Evolutionary conservation across 2,113 vertebrate genomes (phyloP).

Genomic region (Nycticorax nycticorax): DNA sequence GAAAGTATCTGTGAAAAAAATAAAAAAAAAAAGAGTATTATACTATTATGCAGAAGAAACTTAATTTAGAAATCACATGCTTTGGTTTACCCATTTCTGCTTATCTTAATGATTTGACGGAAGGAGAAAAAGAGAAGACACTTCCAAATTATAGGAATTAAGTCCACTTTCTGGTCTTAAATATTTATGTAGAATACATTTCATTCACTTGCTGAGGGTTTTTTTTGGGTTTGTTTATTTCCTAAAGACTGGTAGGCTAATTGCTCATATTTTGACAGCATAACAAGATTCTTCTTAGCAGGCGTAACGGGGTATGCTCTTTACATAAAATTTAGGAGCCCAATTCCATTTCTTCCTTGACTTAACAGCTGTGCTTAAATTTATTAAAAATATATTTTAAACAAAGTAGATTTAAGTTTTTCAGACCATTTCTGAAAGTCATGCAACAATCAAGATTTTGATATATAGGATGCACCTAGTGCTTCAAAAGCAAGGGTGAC

Average conservation of each 20-base stretch:
- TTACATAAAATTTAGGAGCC: not conserved
- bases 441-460: not conserved
- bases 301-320: not conserved
- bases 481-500: not conserved
- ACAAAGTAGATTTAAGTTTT: not conserved
- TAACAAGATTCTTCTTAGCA: not conserved
- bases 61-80: not conserved
- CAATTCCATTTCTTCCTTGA: not conserved
- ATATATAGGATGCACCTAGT: not conserved
- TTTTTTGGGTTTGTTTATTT: not conserved
- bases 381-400: not conserved
- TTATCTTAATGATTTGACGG: not conserved
- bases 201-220: not conserved
- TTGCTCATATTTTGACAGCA: not conserved
- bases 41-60: not conserved
- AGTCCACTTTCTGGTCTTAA: not conserved
- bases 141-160: not conserved
- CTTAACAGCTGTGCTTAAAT: not conserved
- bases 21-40: not conserved
- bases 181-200: not conserved
- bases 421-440: not conserved
- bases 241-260: not conserved
- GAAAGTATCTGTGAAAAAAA: slow-evolving; percentile 46
- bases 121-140: not conserved
- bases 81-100: not conserved